Evolutionary conservation across 2,113 vertebrate species (phyloP).

Genomic region (Hippocampus guttulatus): DNA sequence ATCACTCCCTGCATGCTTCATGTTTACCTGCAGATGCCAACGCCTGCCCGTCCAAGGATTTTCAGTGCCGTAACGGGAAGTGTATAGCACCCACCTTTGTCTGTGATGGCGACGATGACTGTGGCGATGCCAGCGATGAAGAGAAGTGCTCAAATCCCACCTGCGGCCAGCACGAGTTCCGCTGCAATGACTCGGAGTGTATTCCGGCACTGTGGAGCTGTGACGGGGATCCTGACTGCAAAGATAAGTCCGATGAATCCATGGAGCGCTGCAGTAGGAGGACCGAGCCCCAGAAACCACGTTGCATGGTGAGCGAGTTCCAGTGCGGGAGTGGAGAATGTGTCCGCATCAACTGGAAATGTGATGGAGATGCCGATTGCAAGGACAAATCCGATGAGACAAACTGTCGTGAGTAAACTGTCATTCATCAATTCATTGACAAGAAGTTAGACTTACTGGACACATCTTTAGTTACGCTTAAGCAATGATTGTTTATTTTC

Average conservation of each 20-base stretch:
- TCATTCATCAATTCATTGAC: conserved; percentile 4
- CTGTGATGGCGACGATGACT: conserved; percentile 89
- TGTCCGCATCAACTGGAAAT: conserved; percentile 92
- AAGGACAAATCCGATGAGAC: conserved; percentile 95
- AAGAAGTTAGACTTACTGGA: not conserved
- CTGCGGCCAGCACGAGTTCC: conserved; percentile 89
- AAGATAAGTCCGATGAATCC: conserved; percentile 86
- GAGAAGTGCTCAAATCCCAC: conserved; percentile 80
- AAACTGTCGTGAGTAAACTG: conserved; percentile 84
- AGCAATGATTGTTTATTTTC: not conserved
- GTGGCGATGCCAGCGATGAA: conserved; percentile 88
- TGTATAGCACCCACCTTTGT: conserved; percentile 85
- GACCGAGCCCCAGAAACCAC: conserved; percentile 72
- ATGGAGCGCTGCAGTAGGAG: conserved; percentile 79
- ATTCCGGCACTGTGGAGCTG: conserved; percentile 92
- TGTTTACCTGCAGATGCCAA: conserved; percentile 61
- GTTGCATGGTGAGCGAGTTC: conserved; percentile 82
- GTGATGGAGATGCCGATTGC: conserved; percentile 93
- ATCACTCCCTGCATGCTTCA: not conserved
- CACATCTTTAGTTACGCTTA: not conserved
- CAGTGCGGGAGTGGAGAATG: conserved; percentile 88
- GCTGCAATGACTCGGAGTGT: conserved; percentile 86
- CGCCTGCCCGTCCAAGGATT: conserved; percentile 84
- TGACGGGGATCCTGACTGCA: conserved; percentile 88
- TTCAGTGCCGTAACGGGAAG: conserved; percentile 85